Base-by-base conservation (phyloP, 2,113 vertebrate species). In the Carlito syrichta region DNA sequence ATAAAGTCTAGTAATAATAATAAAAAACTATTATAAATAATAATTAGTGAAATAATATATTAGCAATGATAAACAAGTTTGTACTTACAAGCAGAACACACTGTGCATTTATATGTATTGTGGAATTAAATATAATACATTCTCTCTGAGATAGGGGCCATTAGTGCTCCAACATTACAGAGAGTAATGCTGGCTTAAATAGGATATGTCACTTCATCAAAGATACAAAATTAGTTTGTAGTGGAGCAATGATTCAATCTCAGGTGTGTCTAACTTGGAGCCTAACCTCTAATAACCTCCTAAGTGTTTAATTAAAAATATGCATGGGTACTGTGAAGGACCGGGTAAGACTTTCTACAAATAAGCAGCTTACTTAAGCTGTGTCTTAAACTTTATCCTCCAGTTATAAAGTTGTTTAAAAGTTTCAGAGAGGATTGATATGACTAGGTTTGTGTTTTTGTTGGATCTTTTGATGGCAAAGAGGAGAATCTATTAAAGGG, bases 281-380 rank as follows among this genome's bases (percentile, higher is more conserved):
- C 14, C 30, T 25, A 32, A 69, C 13, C 6, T 69, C 20, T 45
- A 40, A 19, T 10, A 38, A 9, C 30, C 13, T 69, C 20, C 40
- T 20, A 16, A 74, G 20, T 30, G 9, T 68, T 79, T 81, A 50
- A 52, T 32, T 93, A 23, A 56, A 38, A 79, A 73, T 20, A 38
- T 12, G 0, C 9, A 52, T 25, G 77, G 32, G 35, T n/a, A 0
- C 17, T 81, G 4, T 63, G 69, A 32, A 7, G 3, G 2, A 23
- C 19, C 0, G 3, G 12, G 27, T 40, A 22, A 25, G 4, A 1
- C 52, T 35, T 86, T 35, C 76, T 38, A 45, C 0, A 56, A 19
- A 35, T 2, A 48, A 91, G 20, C 32, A 35, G 0, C 0, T 30
- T 12, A 40, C 8, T 14, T n/a, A 89, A 86, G 8, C 25, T 54